A percentile compares a stretch with the other conserved stretches of the same genome.
Conservation (phyloP, 1,140 invertebrate genomes). For the Ganaspis sp. region DNA sequence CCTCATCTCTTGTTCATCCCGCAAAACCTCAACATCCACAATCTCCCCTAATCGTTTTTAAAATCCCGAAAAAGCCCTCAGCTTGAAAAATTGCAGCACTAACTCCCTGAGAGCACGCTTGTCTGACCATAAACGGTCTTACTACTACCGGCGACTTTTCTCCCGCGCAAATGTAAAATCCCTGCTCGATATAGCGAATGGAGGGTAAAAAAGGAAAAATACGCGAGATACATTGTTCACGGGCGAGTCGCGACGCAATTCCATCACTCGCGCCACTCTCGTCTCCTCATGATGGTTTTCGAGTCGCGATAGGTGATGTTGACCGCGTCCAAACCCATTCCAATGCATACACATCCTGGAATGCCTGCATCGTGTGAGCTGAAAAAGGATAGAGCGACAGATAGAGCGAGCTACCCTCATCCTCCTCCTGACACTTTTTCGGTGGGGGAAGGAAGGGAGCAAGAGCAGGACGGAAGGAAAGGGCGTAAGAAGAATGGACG, state of each 20-base stretch:
- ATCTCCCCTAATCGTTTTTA: constrained; percentile 29
- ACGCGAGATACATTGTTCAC: constrained; percentile 23
- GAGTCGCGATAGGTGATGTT: constrained; percentile 31
- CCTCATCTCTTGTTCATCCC: constrained; percentile 9
- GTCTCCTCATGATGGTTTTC: constrained; percentile 12
- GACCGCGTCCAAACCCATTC: constrained; percentile 10
- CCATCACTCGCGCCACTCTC: background rate
- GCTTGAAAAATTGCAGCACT: constrained; percentile 28
- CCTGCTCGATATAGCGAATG: background rate
- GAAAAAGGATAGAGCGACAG: constrained; percentile 19
- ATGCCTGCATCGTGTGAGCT: constrained; percentile 30
- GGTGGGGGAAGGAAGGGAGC: background rate
- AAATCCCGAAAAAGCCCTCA: constrained; percentile 27
- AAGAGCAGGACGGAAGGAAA: constrained; percentile 16
- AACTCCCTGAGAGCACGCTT: constrained; percentile 11
- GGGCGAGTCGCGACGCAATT: constrained; percentile 4
- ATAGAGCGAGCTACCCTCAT: background rate
- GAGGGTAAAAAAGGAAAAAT: background rate
- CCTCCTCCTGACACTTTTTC: background rate
- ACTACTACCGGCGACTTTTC: constrained; percentile 28
- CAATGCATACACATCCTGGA: background rate
- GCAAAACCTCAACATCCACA: constrained; percentile 24
- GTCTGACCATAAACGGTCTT: constrained; percentile 31
- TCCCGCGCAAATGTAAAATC: constrained; percentile 31
- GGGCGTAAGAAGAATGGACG: constrained; percentile 13